Evolutionary conservation across 2,113 vertebrate species (phyloP).

Genomic region (Rhynchomys soricoides): DNA sequence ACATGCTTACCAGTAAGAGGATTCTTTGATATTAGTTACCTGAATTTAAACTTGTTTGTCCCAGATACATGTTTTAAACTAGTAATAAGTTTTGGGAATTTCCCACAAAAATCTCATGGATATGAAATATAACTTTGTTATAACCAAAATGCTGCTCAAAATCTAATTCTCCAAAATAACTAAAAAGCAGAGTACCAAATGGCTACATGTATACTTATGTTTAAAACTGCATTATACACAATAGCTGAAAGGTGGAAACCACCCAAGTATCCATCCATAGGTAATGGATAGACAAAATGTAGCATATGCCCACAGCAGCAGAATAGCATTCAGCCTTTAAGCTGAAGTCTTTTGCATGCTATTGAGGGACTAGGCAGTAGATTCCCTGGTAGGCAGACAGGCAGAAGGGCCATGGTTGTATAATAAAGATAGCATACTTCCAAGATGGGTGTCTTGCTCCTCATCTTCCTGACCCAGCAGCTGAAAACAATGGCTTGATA

Average conservation of each 20-base stretch:
- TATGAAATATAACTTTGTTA: conserved; percentile 8
- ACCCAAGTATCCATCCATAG: neutral
- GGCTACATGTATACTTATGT: neutral
- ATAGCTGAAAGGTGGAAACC: neutral
- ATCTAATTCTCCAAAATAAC: neutral
- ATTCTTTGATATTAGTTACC: neutral
- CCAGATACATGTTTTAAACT: neutral
- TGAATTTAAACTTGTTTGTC: conserved; percentile 23
- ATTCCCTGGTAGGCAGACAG: neutral
- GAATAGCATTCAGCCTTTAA: neutral
- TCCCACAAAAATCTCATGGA: neutral
- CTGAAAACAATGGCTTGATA: neutral
- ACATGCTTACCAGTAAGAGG: neutral
- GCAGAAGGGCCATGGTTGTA: neutral
- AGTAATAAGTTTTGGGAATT: neutral
- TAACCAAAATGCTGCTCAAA: neutral
- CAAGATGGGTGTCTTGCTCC: neutral
- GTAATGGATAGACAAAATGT: neutral
- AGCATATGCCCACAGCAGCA: neutral
- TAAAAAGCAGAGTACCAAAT: neutral
- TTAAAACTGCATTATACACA: neutral
- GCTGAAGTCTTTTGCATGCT: neutral
- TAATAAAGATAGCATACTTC: neutral
- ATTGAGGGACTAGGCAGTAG: neutral
- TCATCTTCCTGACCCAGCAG: neutral